A percentile compares a stretch with the other conserved stretches of the same genome.
Conservation (phyloP, 1,140 invertebrate species). For the Drosophila malerkotliana region DNA sequence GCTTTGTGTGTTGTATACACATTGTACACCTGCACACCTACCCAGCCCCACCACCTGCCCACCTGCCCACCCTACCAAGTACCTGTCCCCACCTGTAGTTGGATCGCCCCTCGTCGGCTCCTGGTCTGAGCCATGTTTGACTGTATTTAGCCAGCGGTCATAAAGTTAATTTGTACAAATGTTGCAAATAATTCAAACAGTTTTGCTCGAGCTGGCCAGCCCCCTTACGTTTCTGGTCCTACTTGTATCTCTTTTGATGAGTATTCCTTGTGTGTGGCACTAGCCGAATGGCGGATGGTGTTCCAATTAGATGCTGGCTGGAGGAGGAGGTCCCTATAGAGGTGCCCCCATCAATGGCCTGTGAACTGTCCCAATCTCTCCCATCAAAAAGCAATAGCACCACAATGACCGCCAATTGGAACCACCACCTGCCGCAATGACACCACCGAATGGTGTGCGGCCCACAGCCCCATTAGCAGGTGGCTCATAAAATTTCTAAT, state of each 20-base stretch:
- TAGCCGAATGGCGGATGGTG: neutral
- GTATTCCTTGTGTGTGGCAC: conserved; percentile 31
- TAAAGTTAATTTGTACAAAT: conserved; percentile 82
- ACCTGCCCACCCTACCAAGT: neutral
- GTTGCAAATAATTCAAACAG: conserved; percentile 78
- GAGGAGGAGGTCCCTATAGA: neutral
- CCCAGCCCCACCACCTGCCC: conserved; percentile 1
- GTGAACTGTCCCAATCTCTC: no score
- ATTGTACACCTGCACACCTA: conserved; percentile 49
- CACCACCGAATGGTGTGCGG: conserved; percentile 15
- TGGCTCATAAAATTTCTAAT: conserved; percentile 74
- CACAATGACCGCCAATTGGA: conserved; percentile 32
- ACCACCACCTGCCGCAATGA: conserved; percentile 11
- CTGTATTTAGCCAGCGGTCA: conserved; percentile 81
- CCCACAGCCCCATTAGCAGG: conserved; percentile 44
- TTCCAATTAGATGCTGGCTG: neutral
- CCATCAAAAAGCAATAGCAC: neutral
- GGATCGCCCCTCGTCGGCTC: neutral
- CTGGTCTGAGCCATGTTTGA: conserved; percentile 64
- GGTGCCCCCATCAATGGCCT: no score
- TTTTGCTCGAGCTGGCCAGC: conserved; percentile 25
- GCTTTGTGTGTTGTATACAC: conserved; percentile 81
- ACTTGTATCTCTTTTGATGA: conserved; percentile 38
- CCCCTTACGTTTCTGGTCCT: neutral
- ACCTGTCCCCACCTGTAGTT: conserved; percentile 10